These are phyloP conservation scores for Ptychoptera contaminata DNA, from an alignment of 2,888 invertebrate genomes.

Conservation along the genomic window DNA sequence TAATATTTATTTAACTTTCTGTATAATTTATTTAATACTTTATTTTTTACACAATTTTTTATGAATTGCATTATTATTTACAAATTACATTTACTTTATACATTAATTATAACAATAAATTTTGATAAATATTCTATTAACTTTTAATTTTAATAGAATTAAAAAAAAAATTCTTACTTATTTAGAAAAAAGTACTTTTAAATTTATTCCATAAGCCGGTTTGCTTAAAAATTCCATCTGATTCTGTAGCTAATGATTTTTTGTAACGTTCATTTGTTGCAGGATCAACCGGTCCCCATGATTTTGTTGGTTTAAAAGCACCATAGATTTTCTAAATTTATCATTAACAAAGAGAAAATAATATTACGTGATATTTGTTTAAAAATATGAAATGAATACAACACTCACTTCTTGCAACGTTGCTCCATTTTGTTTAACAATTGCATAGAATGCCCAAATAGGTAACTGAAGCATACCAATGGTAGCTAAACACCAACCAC, in stretches of 20 bases:
- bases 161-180: background rate
- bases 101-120: background rate
- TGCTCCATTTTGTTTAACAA: slow-evolving; percentile 21
- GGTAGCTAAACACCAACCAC: slow-evolving; percentile 34
- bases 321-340: slow-evolving; percentile 20
- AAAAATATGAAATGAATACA: background rate
- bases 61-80: background rate
- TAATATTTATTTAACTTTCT: background rate
- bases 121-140: background rate
- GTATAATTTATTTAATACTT: background rate
- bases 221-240: background rate
- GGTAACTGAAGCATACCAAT: slow-evolving; percentile 36
- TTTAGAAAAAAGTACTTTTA: background rate
- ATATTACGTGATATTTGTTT: slow-evolving; percentile 16
- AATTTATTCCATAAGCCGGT: background rate
- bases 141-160: too few relatives aligned
- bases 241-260: slow-evolving; percentile 19
- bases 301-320: slow-evolving; percentile 33
- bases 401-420: background rate
- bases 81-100: background rate
- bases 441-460: slow-evolving; percentile 25
- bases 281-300: slow-evolving; percentile 41
- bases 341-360: too few relatives aligned
- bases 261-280: slow-evolving; percentile 35
- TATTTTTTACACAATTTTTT: background rate